Conservation (phyloP, 1,140 invertebrate genomes). For the Heliconius melpomene region DNA sequence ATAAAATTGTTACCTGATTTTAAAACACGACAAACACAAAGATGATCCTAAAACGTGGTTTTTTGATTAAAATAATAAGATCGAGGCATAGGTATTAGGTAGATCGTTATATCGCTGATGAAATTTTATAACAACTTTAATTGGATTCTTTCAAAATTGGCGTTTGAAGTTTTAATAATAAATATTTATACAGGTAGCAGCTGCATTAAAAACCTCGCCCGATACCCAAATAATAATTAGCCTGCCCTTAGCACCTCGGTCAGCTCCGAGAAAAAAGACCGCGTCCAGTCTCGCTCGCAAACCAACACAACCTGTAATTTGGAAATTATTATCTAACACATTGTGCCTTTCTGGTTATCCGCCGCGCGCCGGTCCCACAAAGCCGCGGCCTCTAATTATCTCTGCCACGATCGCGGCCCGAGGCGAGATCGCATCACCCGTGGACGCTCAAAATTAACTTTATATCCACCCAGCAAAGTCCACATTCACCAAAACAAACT, state of each 20-base stretch:
- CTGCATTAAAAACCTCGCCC: constrained; percentile 76
- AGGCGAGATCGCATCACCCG: constrained; percentile 52
- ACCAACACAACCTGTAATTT: constrained; percentile 79
- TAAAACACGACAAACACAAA: constrained; percentile 25
- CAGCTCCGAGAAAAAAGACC: constrained; percentile 70
- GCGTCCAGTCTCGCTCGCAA: constrained; percentile 70
- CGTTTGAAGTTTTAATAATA: constrained; percentile 77
- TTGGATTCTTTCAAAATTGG: constrained; percentile 74
- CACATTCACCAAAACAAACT: constrained; percentile 39
- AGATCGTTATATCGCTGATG: constrained; percentile 49
- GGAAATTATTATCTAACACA: constrained; percentile 82
- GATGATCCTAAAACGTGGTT: constrained; percentile 26
- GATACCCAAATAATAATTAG: constrained; percentile 80
- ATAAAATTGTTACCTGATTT: constrained; percentile 17
- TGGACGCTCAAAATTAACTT: constrained; percentile 40
- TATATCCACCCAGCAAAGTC: constrained; percentile 45
- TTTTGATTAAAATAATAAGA: constrained; percentile 37
- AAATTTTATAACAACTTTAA: constrained; percentile 66
- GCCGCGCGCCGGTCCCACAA: constrained; percentile 71
- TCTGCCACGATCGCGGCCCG: constrained; percentile 73
- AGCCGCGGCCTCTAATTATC: constrained; percentile 79
- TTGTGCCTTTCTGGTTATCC: constrained; percentile 81
- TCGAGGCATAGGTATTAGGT: constrained; percentile 32
- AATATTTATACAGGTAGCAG: constrained; percentile 81
- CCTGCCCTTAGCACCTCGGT: constrained; percentile 79